Conservation (phyloP, 2,797 vertebrate species). For the Avahi laniger region DNA sequence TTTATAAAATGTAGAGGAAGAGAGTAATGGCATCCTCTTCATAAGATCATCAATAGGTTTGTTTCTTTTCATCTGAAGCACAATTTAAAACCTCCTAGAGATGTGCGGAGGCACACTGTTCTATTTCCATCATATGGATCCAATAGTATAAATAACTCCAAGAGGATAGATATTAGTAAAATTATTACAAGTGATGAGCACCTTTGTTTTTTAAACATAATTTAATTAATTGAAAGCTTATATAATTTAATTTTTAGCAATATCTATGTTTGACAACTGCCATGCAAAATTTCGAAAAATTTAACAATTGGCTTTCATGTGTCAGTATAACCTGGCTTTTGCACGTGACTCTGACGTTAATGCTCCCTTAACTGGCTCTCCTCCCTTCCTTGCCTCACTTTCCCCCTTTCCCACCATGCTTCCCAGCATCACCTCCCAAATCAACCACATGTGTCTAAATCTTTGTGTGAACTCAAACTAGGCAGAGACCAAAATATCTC, state of each 20-base stretch:
- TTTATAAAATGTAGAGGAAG: neutral
- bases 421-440: neutral
- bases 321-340: neutral
- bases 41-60: neutral
- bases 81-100: neutral
- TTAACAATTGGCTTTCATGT: neutral
- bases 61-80: neutral
- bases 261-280: neutral
- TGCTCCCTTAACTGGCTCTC: neutral
- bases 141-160: too few species aligned
- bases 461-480: neutral
- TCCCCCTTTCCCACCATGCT: neutral
- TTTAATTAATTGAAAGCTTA: neutral
- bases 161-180: neutral
- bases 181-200: neutral
- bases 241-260: neutral
- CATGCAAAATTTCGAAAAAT: neutral
- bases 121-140: neutral
- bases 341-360: neutral
- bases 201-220: neutral
- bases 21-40: neutral
- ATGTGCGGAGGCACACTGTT: rapidly evolving
- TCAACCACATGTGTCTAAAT: neutral
- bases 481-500: neutral
- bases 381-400: neutral